Conservation (phyloP, 1,140 invertebrate species). For the Condylostylus longicornis region DNA sequence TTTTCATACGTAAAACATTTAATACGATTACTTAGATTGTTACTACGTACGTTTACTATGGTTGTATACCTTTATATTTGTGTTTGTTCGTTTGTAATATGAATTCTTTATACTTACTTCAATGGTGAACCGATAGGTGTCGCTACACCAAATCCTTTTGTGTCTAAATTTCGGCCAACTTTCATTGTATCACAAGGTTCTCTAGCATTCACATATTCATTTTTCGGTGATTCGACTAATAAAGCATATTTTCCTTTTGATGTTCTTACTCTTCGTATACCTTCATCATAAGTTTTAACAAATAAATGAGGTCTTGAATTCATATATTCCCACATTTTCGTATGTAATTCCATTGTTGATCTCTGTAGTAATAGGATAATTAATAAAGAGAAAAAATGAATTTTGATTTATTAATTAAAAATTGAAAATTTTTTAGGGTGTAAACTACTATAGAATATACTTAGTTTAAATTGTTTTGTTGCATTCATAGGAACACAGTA, state of each 20-base stretch:
- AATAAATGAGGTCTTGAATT: constrained; percentile 68
- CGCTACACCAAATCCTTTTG: constrained; percentile 87
- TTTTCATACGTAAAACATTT: too few species aligned
- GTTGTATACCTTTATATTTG: too few species aligned
- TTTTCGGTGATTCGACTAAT: constrained; percentile 83
- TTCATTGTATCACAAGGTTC: constrained; percentile 94
- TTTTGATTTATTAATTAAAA: background rate
- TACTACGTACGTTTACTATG: too few species aligned
- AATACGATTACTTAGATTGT: too few species aligned
- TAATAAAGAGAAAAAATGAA: background rate
- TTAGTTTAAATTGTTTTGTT: too few species aligned
- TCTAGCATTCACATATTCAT: constrained; percentile 85
- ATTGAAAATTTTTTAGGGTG: background rate
- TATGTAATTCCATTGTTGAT: constrained; percentile 78
- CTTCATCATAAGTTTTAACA: constrained; percentile 67
- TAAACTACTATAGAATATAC: too few species aligned
- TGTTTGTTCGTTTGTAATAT: too few species aligned
- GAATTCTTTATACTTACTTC: constrained; percentile 63
- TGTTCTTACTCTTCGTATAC: constrained; percentile 61
- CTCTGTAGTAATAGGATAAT: constrained; percentile 40
- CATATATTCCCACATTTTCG: constrained; percentile 95
- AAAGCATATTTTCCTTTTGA: constrained; percentile 90
- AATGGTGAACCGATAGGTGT: constrained; percentile 79
- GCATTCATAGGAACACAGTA: too few species aligned
- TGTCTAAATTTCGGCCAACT: constrained; percentile 79